Evolutionary conservation across 35 echinoderm and acorn worm species (phyloP).

Genomic region (Ptychodera flava): DNA sequence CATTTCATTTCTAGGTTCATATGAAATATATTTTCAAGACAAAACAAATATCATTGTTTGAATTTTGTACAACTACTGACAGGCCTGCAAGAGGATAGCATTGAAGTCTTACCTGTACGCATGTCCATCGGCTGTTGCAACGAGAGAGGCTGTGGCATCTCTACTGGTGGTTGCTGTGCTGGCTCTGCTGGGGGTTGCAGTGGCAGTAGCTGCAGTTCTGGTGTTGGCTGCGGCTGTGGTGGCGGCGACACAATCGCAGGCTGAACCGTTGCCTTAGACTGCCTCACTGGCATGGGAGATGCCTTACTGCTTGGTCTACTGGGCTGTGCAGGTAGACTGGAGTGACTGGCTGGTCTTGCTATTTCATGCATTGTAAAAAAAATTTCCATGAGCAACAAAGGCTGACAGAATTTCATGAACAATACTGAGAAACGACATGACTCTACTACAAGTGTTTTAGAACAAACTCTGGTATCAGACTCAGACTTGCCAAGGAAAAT

Average conservation of each 20-base stretch:
- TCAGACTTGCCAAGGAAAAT: neutral
- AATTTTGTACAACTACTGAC: too few relatives aligned
- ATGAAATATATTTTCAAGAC: too few relatives aligned
- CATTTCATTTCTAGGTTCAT: too few relatives aligned
- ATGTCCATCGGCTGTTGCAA: too few relatives aligned
- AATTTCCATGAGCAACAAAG: neutral
- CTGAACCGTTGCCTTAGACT: slow-evolving; percentile 42
- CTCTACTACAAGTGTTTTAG: neutral
- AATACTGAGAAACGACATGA: slow-evolving; percentile 18
- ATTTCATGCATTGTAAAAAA: neutral
- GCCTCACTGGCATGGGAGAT: slow-evolving; percentile 66
- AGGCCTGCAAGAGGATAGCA: too few relatives aligned
- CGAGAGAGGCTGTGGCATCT: too few relatives aligned
- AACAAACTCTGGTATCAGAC: neutral
- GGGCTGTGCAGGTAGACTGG: slow-evolving; percentile 79
- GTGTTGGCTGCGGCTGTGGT: slow-evolving; percentile 14
- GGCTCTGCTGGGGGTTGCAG: too few relatives aligned
- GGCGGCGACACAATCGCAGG: slow-evolving; percentile 37
- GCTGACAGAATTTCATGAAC: neutral
- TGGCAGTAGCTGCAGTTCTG: neutral
- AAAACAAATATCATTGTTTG: too few relatives aligned
- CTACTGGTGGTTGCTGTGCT: too few relatives aligned
- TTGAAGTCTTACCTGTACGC: too few relatives aligned
- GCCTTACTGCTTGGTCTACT: slow-evolving; percentile 88
- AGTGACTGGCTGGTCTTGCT: slow-evolving; percentile 42